phyloP scores from a whole-genome alignment of 2,888 invertebrate species.

The Epinotia brunnichana region DNA sequence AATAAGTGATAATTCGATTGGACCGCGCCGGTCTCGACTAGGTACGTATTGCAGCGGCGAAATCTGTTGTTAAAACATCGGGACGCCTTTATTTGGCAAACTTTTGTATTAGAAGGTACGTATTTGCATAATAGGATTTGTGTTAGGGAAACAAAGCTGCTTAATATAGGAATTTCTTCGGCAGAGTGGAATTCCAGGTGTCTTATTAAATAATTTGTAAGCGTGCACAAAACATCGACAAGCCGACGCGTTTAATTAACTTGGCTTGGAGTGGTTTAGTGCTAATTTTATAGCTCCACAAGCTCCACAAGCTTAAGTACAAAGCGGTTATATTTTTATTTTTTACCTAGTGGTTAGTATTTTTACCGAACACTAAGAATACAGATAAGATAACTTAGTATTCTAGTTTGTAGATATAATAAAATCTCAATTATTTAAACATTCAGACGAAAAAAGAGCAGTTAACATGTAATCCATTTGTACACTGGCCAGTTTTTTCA shows the following conservation, averaged over 20 bases:
- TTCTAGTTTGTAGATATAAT: background rate
- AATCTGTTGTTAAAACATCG: conserved; percentile 44
- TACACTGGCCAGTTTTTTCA: conserved; percentile 46
- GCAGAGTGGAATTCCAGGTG: conserved; percentile 39
- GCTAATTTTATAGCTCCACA: conserved; percentile 21
- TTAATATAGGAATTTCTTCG: conserved; percentile 45
- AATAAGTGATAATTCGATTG: conserved; percentile 37
- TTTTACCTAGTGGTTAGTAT: no score
- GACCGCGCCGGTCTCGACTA: conserved; percentile 23
- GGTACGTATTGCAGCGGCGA: conserved; percentile 37
- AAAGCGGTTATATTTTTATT: no score
- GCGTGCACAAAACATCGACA: conserved; percentile 39
- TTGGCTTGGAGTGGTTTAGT: conserved; percentile 18
- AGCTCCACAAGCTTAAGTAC: no score
- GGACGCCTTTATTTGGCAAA: conserved; percentile 46
- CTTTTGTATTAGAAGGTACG: conserved; percentile 45
- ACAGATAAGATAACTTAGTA: no score
- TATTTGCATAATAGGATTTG: conserved; percentile 49
- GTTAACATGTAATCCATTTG: conserved; percentile 17
- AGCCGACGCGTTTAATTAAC: conserved; percentile 38
- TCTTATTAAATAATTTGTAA: conserved; percentile 45
- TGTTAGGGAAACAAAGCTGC: conserved; percentile 48
- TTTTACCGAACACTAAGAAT: background rate
- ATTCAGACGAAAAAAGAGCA: conserved; percentile 8
- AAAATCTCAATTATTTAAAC: conserved; percentile 13